Percentiles rank a stretch among this genome's conserved stretches.
These are phyloP conservation scores for Chloebia gouldiae DNA, from an alignment of 2,113 vertebrate species.

Conservation along the genomic window DNA sequence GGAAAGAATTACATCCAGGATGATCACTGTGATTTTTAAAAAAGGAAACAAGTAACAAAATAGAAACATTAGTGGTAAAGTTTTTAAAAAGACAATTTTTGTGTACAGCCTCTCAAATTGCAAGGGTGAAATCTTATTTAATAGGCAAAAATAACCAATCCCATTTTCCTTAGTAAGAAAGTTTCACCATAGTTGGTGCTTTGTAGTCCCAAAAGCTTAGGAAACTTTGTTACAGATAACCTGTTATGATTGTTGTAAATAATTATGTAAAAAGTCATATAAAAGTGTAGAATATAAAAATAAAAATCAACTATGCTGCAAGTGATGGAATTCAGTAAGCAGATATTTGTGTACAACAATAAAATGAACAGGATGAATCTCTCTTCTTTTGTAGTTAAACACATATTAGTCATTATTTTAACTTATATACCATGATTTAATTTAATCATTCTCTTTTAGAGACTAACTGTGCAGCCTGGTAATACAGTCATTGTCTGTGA, in stretches of 20 bases:
- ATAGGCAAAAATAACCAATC: not conserved
- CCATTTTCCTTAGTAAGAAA: not conserved
- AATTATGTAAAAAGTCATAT: not conserved
- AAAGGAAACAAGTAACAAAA: not conserved
- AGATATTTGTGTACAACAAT: not conserved
- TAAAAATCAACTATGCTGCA: not conserved
- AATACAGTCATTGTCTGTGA: not conserved
- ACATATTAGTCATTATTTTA: not conserved
- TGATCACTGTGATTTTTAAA: not conserved
- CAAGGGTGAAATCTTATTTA: not conserved
- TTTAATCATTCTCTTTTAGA: not conserved
- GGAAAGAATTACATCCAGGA: not conserved
- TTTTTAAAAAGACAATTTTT: not conserved
- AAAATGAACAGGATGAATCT: not conserved
- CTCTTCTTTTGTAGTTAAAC: not conserved
- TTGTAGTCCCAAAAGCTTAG: not conserved
- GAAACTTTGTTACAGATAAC: not conserved
- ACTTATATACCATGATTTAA: not conserved
- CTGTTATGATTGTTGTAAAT: not conserved
- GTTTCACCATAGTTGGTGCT: not conserved
- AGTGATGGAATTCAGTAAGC: not conserved
- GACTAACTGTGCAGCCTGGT: not conserved
- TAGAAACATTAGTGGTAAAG: not conserved
- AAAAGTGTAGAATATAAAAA: not conserved
- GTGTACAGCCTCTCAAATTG: not conserved